Evolutionary conservation across 2,888 invertebrate species (phyloP).

Genomic region (Pherbina coryleti): DNA sequence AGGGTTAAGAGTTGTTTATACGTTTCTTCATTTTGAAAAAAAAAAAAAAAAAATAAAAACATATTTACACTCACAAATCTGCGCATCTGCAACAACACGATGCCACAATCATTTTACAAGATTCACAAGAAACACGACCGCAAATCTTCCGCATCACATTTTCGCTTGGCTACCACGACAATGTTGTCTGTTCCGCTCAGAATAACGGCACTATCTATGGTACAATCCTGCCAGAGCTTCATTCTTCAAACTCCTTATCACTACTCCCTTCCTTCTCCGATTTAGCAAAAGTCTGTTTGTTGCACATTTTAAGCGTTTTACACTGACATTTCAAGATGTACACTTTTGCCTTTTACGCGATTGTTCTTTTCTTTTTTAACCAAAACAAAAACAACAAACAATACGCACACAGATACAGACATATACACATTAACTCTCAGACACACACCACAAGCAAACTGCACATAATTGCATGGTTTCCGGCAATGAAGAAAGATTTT

Average conservation of each 20-base stretch:
- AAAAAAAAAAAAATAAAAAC: too few relatives aligned
- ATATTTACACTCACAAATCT: too few relatives aligned
- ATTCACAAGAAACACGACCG: background rate
- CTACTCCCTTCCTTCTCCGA: background rate
- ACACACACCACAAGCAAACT: background rate
- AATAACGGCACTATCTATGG: too few relatives aligned
- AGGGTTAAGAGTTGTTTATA: background rate
- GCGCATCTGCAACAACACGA: background rate
- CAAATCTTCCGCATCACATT: conserved; percentile 21
- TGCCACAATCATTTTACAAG: background rate
- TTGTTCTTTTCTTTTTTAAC: background rate
- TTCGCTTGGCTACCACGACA: conserved; percentile 1
- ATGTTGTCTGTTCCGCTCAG: background rate
- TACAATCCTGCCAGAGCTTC: too few relatives aligned
- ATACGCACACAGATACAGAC: background rate
- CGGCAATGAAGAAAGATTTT: background rate
- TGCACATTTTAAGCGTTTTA: conserved; percentile 13
- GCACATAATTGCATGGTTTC: conserved; percentile 28
- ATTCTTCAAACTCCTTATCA: background rate
- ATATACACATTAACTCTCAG: background rate
- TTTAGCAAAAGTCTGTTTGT: background rate
- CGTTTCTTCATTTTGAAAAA: background rate
- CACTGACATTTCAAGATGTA: conserved; percentile 29
- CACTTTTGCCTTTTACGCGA: background rate
- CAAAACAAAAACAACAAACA: conserved; percentile 1